A percentile compares a stretch with the other conserved stretches of the same genome.
phyloP scores from a whole-genome alignment of 92 coral and sea anemone species.

The Galaxea fascicularis region DNA sequence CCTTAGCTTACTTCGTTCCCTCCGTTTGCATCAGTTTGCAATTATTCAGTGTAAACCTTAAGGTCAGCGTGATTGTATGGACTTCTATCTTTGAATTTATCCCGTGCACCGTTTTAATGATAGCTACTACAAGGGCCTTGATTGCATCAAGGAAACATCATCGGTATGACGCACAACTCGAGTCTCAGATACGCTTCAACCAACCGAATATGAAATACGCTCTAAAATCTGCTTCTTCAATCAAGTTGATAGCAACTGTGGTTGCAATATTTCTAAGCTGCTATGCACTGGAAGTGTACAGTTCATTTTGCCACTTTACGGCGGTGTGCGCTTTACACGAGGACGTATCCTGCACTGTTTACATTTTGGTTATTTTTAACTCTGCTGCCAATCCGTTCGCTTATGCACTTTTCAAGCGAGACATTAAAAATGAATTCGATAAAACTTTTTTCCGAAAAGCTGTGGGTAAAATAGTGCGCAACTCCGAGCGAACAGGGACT shows the following conservation, averaged over 20 bases:
- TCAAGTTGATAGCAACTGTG: constrained; percentile 16
- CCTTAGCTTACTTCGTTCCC: constrained; percentile 13
- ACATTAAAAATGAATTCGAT: constrained; percentile 18
- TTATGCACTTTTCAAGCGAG: constrained; percentile 40
- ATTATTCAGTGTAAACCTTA: not conserved
- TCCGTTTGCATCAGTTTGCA: constrained; percentile 22
- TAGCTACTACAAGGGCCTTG: constrained; percentile 11
- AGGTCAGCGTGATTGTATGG: constrained; percentile 19
- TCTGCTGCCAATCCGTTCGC: constrained; percentile 46
- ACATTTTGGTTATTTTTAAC: constrained; percentile 8
- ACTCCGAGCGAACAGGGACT: not conserved
- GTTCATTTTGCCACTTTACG: constrained; percentile 44
- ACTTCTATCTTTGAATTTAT: constrained; percentile 26
- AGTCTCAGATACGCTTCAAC: constrained; percentile 13
- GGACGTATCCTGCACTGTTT: not conserved
- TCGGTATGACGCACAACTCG: constrained; percentile 12
- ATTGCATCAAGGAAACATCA: constrained; percentile 16
- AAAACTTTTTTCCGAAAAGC: not conserved
- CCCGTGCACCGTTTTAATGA: constrained; percentile 1
- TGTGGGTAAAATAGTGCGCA: not conserved
- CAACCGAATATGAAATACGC: not conserved
- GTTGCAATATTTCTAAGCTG: constrained; percentile 34
- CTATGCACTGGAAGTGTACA: constrained; percentile 36
- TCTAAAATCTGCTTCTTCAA: not conserved
- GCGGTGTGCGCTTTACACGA: not conserved